These are phyloP conservation scores for Trachelus iudaicus DNA, from an alignment of 2,888 invertebrate species.

Conservation along the genomic window DNA sequence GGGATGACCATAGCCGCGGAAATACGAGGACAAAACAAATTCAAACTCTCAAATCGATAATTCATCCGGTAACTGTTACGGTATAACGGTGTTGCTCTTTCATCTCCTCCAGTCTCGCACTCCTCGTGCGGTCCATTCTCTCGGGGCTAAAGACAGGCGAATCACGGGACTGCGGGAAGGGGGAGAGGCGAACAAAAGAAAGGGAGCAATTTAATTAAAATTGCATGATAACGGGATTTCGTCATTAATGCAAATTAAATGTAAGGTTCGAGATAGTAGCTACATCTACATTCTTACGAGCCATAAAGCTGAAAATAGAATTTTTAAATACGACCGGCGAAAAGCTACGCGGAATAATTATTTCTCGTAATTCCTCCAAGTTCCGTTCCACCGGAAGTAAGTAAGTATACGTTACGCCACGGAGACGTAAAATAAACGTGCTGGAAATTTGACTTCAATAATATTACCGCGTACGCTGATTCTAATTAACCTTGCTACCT, in stretches of 20 bases:
- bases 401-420: background rate
- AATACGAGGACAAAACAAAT: background rate
- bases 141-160: background rate
- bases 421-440: background rate
- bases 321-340: background rate
- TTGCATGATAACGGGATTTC: slow-evolving; percentile 16
- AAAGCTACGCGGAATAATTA: slow-evolving; percentile 3
- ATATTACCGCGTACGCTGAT: background rate
- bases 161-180: background rate
- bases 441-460: background rate
- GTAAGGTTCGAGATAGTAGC: slow-evolving; percentile 4
- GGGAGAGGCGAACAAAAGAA: background rate
- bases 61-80: background rate
- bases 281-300: slow-evolving; percentile 15
- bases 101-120: background rate
- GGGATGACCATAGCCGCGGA: background rate
- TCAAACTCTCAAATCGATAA: background rate
- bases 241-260: slow-evolving; percentile 21
- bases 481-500: background rate
- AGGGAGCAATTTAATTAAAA: slow-evolving; percentile 15
- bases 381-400: background rate
- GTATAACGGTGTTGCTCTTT: background rate
- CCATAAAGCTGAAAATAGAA: slow-evolving; percentile 11
- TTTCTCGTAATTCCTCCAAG: background rate
- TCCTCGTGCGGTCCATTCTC: background rate